Evolutionary conservation across 2,888 invertebrate species (phyloP), one percentile per base, ranked within the genome.

Genomic region (Volucella inflata): DNA sequence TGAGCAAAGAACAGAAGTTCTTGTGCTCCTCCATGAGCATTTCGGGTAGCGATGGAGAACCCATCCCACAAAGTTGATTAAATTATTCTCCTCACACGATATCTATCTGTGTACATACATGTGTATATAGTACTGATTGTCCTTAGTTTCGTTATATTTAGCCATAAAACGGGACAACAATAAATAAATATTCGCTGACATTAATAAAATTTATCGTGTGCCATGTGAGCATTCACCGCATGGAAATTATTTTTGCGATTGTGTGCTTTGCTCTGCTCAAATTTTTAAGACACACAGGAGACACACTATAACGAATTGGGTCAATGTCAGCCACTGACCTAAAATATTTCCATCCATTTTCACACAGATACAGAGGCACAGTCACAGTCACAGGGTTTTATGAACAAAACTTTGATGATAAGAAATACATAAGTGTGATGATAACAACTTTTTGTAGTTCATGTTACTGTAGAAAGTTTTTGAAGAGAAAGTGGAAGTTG

Each of bases 311-410:
- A 38, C 38, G 55, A 77, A 77, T 40, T 77, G 62, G 70, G 77
- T 77, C 77, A 77, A 70, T 77, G 70, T 64, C 70, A 77, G 55
- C 30, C 60, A 55, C 40, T 77, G 70, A 62, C 68, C 76, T 40
- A 51, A 46, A 65, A 64, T 36, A 55, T 36, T 21, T 2, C 30
- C 10, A 21, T 30, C 38, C 50, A 50, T 60, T 10, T n/a, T 38
- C 38, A 59, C 48, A 59, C n/a, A 11, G 36, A 14, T 2, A 48
- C 14, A n/a, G 2, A 9, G 17, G 9, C 14, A 8, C 14, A 11
- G 10, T 30, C n/a, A n/a, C n/a, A n/a, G 30, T 30, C 6, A 30
- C 6, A 30, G 30, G 30, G 6, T 6, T 6, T 21, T 4, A 21
- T 30, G 30, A 30, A 0, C 30, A 30, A 30, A 30, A 30, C 30